These are phyloP conservation scores for Tetrapedia diversipes DNA, from an alignment of 2,888 invertebrate species.

Conservation along the genomic window DNA sequence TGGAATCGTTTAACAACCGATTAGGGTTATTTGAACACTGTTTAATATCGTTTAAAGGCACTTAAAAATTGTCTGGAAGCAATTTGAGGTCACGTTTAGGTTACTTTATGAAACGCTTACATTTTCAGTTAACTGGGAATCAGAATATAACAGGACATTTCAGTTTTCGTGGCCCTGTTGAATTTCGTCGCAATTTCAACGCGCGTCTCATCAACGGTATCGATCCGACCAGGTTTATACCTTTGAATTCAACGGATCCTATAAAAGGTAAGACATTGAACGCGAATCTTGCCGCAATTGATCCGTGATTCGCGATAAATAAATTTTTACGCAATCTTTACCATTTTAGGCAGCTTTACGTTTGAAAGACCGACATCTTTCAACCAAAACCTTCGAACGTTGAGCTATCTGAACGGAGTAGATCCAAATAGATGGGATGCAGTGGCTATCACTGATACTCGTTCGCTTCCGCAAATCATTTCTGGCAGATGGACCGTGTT, in stretches of 20 bases:
- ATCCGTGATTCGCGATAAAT: neutral
- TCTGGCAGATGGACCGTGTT: conserved; percentile 83
- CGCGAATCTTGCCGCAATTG: neutral
- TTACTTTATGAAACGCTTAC: too few species aligned
- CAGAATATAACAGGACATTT: conserved; percentile 73
- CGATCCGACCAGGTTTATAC: conserved; percentile 59
- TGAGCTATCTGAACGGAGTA: conserved; percentile 67
- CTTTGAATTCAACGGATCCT: conserved; percentile 59
- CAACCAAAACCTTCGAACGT: conserved; percentile 56
- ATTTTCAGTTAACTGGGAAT: conserved; percentile 62
- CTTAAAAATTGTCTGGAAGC: too few species aligned
- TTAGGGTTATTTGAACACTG: too few species aligned
- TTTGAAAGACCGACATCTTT: conserved; percentile 68
- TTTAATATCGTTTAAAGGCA: too few species aligned
- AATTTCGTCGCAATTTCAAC: conserved; percentile 65
- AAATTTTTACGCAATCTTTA: neutral
- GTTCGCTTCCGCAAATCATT: conserved; percentile 79
- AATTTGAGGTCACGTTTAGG: too few species aligned
- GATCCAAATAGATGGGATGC: conserved; percentile 68
- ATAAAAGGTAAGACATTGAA: conserved; percentile 64
- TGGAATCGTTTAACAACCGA: too few species aligned
- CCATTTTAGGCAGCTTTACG: conserved; percentile 66
- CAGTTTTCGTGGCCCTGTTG: conserved; percentile 65
- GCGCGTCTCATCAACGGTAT: conserved; percentile 67
- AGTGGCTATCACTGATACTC: conserved; percentile 56